phyloP scores from a whole-genome alignment of 1,140 invertebrate species.

The Drosophila oshimai region DNA sequence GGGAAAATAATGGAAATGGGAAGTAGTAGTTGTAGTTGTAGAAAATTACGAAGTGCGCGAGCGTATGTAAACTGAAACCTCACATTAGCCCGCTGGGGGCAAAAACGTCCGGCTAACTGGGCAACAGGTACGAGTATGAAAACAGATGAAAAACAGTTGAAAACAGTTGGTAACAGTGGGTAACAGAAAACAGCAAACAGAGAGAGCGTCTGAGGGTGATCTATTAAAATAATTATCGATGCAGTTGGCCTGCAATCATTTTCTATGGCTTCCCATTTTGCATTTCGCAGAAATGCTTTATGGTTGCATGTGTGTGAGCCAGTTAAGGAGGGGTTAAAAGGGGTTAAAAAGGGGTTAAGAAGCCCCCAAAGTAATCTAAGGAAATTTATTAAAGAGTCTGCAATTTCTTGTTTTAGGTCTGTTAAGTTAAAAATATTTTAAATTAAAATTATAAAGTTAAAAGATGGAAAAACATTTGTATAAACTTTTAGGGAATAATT shows the following conservation, averaged over 20 bases:
- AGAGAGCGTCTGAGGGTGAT: constrained; percentile 29
- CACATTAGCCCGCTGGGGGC: constrained; percentile 24
- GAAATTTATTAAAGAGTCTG: background rate
- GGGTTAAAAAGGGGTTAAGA: background rate
- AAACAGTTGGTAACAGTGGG: background rate
- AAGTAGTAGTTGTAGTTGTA: constrained; percentile 1
- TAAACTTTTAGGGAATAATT: too few species aligned
- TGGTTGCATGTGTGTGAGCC: background rate
- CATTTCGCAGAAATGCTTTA: constrained; percentile 35
- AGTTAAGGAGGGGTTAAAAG: background rate
- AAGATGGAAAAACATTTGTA: too few species aligned
- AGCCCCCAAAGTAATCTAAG: background rate
- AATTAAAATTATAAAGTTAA: too few species aligned
- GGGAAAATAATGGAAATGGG: constrained; percentile 39
- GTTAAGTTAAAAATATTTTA: too few species aligned
- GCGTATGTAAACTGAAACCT: constrained; percentile 46
- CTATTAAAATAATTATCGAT: constrained; percentile 58
- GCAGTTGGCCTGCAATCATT: constrained; percentile 47
- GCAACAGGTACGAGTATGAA: constrained; percentile 22
- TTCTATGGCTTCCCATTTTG: constrained; percentile 54
- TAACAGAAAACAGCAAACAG: background rate
- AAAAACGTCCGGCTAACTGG: constrained; percentile 32
- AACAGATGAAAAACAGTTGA: background rate
- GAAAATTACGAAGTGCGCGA: constrained; percentile 39
- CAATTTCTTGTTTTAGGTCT: too few species aligned